phyloP scores from a whole-genome alignment of 2,888 invertebrate genomes.

The Ophion costatus region DNA sequence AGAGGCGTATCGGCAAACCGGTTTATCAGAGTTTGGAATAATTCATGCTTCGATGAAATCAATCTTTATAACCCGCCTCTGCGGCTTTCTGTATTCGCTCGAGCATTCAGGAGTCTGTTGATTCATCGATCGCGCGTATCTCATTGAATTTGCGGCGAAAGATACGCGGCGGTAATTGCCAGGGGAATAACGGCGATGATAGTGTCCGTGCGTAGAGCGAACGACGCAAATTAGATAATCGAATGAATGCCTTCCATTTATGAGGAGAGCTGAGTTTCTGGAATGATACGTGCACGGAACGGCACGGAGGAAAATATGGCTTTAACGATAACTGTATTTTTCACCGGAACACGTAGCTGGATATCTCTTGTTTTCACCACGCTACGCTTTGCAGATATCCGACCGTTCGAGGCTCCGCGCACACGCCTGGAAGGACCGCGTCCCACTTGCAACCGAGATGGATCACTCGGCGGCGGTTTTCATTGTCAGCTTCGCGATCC shows the following conservation, averaged over 20 bases:
- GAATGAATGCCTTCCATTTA: conserved; percentile 54
- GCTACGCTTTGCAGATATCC: conserved; percentile 43
- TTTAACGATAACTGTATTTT: not conserved
- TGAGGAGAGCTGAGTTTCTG: conserved; percentile 6
- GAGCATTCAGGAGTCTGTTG: conserved; percentile 9
- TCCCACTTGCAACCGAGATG: conserved; percentile 71
- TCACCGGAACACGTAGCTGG: not conserved
- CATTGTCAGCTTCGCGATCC: conserved; percentile 69
- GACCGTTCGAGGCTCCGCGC: conserved; percentile 19
- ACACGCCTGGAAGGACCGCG: conserved; percentile 46
- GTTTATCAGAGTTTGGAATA: conserved; percentile 51
- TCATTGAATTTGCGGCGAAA: conserved; percentile 3
- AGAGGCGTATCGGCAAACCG: conserved; percentile 45
- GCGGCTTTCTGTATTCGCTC: conserved; percentile 13
- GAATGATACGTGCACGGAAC: conserved; percentile 15
- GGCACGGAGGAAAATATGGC: conserved; percentile 16
- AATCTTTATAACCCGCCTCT: conserved; percentile 3
- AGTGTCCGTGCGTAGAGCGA: conserved; percentile 9
- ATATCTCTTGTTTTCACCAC: conserved; percentile 3
- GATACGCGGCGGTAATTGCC: not conserved
- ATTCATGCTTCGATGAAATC: conserved; percentile 38
- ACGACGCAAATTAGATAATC: conserved; percentile 40
- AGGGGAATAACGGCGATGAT: conserved; percentile 31
- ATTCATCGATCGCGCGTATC: not conserved
- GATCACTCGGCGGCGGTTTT: conserved; percentile 72